Percentiles rank a stretch among this genome's conserved stretches.
Conservation (phyloP, 2,888 invertebrate species). For the Metalampra italica region DNA sequence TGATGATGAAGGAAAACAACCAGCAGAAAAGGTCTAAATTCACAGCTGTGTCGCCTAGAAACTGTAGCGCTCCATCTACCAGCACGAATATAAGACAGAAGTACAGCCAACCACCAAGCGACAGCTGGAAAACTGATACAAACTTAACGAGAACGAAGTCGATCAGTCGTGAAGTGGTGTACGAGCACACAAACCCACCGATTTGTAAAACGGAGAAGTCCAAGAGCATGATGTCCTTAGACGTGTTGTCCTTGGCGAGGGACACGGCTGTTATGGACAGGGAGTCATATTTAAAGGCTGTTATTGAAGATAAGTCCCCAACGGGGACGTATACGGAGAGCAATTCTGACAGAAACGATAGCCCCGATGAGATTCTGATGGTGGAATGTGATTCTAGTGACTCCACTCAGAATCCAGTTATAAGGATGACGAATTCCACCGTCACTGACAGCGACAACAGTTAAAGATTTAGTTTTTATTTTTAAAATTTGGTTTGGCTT, state of each 20-base stretch:
- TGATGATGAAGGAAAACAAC: constrained; percentile 82
- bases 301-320: constrained; percentile 70
- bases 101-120: constrained; percentile 48
- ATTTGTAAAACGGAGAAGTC: constrained; percentile 60
- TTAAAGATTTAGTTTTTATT: constrained; percentile 26
- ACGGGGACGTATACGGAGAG: constrained; percentile 70
- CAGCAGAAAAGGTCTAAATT: constrained; percentile 75
- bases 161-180: constrained; percentile 57
- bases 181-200: constrained; percentile 50
- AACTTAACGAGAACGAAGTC: constrained; percentile 57
- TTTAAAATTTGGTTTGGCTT: neutral
- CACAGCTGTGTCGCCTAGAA: constrained; percentile 54
- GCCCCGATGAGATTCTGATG: constrained; percentile 68
- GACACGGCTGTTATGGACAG: constrained; percentile 63
- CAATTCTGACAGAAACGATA: constrained; percentile 68
- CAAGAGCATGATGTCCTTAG: constrained; percentile 72
- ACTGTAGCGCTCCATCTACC: constrained; percentile 62
- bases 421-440: constrained; percentile 69
- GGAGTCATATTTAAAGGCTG: constrained; percentile 68
- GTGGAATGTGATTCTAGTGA: constrained; percentile 73
- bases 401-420: constrained; percentile 66
- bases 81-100: constrained; percentile 48
- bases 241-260: constrained; percentile 61
- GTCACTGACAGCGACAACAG: constrained; percentile 69
- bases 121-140: constrained; percentile 43